phyloP scores from a whole-genome alignment of 2,797 vertebrate genomes.

The Enteromius paludinosus region DNA sequence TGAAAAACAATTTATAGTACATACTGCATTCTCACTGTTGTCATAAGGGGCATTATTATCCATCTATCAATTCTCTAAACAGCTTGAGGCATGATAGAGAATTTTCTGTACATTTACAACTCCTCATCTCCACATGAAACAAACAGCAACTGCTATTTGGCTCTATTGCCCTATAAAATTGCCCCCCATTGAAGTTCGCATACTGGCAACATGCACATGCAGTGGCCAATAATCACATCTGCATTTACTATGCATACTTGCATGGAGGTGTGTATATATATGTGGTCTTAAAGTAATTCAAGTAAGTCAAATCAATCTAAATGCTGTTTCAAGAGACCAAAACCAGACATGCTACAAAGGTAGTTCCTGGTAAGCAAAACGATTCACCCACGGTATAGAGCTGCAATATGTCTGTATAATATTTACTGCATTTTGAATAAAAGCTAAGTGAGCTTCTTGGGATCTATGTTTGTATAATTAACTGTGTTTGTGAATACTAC shows the following conservation, averaged over 20 bases:
- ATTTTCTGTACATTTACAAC: neutral
- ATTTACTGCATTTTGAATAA: neutral
- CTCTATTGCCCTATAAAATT: neutral
- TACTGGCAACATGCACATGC: neutral
- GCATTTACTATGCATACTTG: neutral
- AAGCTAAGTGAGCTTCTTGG: neutral
- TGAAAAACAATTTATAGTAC: neutral
- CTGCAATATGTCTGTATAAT: neutral
- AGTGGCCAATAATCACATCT: neutral
- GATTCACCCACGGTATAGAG: neutral
- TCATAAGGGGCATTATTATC: neutral
- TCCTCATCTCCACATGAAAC: neutral
- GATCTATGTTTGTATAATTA: neutral
- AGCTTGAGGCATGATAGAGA: neutral
- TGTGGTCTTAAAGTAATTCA: neutral
- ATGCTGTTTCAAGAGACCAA: neutral
- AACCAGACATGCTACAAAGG: neutral
- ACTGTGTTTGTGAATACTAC: neutral
- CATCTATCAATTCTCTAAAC: neutral
- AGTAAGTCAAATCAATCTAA: neutral
- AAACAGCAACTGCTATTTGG: neutral
- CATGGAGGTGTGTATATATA: neutral
- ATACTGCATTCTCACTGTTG: neutral
- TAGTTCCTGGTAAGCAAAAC: neutral
- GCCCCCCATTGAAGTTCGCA: neutral